These are phyloP conservation scores for Scolopax rusticola DNA, from an alignment of 2,797 vertebrate species.

Conservation along the genomic window DNA sequence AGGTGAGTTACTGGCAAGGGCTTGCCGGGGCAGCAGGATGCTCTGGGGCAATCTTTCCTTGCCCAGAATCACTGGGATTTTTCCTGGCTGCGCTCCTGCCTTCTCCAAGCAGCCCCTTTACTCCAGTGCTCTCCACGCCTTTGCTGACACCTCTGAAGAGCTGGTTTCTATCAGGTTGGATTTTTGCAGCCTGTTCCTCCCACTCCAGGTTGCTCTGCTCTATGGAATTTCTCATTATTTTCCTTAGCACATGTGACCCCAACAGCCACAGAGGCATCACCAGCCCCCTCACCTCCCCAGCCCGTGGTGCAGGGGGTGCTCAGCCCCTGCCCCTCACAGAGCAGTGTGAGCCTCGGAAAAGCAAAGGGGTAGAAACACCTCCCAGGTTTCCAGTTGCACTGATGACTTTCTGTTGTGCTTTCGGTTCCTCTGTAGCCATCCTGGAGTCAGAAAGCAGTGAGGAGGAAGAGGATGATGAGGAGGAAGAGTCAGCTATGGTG, in stretches of 20 bases:
- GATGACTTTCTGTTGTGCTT: neutral
- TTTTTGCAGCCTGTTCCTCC: neutral
- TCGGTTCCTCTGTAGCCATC: neutral
- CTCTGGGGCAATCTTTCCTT: neutral
- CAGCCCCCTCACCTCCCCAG: too few species aligned
- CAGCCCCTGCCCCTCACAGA: neutral
- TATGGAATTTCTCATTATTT: neutral
- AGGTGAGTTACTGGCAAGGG: neutral
- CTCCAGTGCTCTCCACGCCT: too few species aligned
- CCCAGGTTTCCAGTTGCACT: accelerated
- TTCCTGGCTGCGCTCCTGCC: neutral
- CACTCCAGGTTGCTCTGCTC: accelerated
- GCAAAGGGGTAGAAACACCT: neutral
- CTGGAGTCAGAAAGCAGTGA: neutral
- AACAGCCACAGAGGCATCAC: neutral
- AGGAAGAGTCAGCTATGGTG: neutral
- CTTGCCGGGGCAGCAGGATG: neutral
- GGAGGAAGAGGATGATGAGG: neutral
- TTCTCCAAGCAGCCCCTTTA: neutral
- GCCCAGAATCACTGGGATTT: neutral
- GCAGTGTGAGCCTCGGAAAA: neutral
- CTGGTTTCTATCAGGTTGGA: neutral
- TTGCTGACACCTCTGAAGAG: neutral
- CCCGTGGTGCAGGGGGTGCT: accelerated
- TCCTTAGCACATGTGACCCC: neutral